Percentiles rank a stretch among this genome's conserved stretches.
These are phyloP conservation scores for Alauda arvensis DNA, from an alignment of 2,797 vertebrate genomes.

Conservation along the genomic window DNA sequence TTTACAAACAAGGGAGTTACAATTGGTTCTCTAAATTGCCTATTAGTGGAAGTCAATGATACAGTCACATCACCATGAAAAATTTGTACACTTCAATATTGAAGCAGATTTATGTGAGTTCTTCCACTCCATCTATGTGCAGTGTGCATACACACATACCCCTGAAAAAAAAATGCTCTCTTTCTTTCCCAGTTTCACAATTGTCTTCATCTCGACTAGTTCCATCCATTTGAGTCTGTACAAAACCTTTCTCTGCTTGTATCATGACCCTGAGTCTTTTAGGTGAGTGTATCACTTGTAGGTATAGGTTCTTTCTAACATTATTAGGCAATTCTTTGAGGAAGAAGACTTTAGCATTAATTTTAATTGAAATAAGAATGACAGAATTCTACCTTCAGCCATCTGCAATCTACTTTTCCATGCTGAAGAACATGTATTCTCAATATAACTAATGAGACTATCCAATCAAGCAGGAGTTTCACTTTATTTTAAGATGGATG, in stretches of 20 bases:
- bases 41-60: background rate
- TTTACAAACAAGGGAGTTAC: background rate
- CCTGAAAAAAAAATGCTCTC: too few species aligned
- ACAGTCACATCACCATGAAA: background rate
- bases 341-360: background rate
- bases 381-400: background rate
- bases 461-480: background rate
- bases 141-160: background rate
- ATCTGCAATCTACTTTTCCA: background rate
- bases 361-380: background rate
- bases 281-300: background rate
- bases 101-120: background rate
- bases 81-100: background rate
- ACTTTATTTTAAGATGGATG: background rate
- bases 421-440: background rate
- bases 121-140: background rate
- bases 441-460: background rate
- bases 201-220: background rate
- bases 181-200: background rate
- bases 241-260: background rate
- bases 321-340: background rate
- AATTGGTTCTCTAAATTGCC: background rate
- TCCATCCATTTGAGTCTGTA: background rate
- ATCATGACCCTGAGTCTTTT: background rate
- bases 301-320: background rate